Conservation (phyloP, 53 echinoderm and acorn worm genomes). For the Crossaster papposus region DNA sequence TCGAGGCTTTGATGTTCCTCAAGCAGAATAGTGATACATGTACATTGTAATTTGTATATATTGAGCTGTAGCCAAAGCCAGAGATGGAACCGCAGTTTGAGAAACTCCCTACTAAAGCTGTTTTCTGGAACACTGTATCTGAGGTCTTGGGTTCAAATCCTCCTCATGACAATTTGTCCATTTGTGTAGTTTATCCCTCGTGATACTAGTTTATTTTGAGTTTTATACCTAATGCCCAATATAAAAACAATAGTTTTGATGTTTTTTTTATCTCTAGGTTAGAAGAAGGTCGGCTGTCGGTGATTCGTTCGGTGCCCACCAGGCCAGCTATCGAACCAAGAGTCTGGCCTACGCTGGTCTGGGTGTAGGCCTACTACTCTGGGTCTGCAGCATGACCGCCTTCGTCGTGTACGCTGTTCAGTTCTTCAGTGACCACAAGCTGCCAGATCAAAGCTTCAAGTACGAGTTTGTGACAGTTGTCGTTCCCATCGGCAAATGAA, state of each 20-base stretch:
- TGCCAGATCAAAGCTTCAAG: constrained; percentile 1
- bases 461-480: constrained; percentile 21
- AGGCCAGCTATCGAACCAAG: constrained; percentile 55
- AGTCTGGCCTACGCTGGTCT: constrained; percentile 43
- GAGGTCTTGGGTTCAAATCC: no score
- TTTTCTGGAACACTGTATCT: no score
- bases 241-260: no score
- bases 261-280: constrained; percentile 24
- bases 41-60: no score
- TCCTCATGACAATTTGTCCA: no score
- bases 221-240: not conserved
- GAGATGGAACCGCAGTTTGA: no score
- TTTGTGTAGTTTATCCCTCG: no score
- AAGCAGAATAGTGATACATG: no score
- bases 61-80: no score
- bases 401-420: constrained; percentile 37
- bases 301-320: constrained; percentile 61
- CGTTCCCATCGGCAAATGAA: constrained; percentile 39
- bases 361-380: constrained; percentile 21
- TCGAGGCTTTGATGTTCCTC: no score
- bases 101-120: no score
- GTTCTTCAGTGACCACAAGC: constrained; percentile 6
- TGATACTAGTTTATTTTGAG: not conserved
- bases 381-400: constrained; percentile 31
- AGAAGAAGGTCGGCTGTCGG: constrained; percentile 39